Evolutionary conservation across 2,797 vertebrate species (phyloP).

Genomic region (Parotocinclus haroldoi): DNA sequence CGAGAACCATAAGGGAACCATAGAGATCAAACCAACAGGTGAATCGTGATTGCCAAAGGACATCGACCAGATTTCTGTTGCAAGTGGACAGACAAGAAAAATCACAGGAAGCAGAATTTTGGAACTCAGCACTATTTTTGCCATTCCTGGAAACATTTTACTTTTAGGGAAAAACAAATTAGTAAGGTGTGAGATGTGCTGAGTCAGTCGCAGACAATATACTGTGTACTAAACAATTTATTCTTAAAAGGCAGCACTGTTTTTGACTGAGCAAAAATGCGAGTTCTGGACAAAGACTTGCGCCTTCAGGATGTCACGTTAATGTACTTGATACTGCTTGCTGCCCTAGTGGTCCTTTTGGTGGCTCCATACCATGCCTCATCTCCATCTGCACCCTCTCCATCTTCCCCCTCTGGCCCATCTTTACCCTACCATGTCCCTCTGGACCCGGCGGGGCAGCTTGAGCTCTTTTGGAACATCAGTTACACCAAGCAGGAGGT

Average conservation of each 20-base stretch:
- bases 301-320: conserved; percentile 78
- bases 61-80: too few species aligned
- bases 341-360: conserved; percentile 82
- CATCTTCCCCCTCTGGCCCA: background rate
- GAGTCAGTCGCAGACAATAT: too few species aligned
- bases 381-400: background rate
- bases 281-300: conserved; percentile 68
- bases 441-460: conserved; percentile 77
- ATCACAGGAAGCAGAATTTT: too few species aligned
- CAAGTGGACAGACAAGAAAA: too few species aligned
- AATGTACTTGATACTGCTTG: conserved; percentile 84
- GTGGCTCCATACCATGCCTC: conserved; percentile 84
- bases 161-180: too few species aligned
- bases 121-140: background rate
- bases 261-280: conserved; percentile 46
- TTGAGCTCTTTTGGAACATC: conserved; percentile 89
- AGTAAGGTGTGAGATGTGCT: too few species aligned
- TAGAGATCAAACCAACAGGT: background rate
- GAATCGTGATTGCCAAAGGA: background rate
- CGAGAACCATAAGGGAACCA: background rate
- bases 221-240: too few species aligned
- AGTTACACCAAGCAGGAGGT: conserved; percentile 77
- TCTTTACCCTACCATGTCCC: conserved; percentile 80
- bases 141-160: too few species aligned
- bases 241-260: too few species aligned